phyloP scores from a whole-genome alignment of 2,113 vertebrate genomes.

The Tachycineta bicolor region DNA sequence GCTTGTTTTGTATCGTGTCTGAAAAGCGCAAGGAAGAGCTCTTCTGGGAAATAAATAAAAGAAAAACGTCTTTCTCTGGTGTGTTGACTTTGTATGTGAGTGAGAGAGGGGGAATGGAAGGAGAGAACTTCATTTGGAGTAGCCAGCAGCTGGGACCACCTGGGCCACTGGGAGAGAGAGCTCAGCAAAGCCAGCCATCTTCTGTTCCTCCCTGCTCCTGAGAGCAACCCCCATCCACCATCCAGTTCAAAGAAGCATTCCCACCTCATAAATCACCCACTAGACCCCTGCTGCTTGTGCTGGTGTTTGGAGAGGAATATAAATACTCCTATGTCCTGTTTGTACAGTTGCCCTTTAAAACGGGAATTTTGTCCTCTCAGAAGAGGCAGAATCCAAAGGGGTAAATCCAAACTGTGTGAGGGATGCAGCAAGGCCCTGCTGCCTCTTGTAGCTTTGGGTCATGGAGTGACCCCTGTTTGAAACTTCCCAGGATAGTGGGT shows the following conservation, averaged over 20 bases:
- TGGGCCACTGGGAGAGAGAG: background rate
- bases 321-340: constrained; percentile 38
- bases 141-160: constrained; percentile 45
- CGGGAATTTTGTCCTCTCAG: background rate
- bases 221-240: background rate
- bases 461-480: background rate
- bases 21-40: constrained; percentile 69
- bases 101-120: background rate
- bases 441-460: background rate
- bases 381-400: background rate
- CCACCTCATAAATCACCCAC: constrained; percentile 9
- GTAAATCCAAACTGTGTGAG: background rate
- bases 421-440: background rate
- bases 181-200: background rate
- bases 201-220: background rate
- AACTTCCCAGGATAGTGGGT: background rate
- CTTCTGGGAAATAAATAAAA: constrained; percentile 77
- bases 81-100: constrained; percentile 32
- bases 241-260: background rate
- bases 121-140: background rate
- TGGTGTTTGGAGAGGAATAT: constrained; percentile 26
- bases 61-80: constrained; percentile 48
- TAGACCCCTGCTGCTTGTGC: constrained; percentile 20
- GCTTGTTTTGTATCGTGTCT: constrained; percentile 78
- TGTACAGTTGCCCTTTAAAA: constrained; percentile 9